Evolutionary conservation across 2,797 vertebrate genomes (phyloP).

Genomic region (Simalia tracyae): DNA sequence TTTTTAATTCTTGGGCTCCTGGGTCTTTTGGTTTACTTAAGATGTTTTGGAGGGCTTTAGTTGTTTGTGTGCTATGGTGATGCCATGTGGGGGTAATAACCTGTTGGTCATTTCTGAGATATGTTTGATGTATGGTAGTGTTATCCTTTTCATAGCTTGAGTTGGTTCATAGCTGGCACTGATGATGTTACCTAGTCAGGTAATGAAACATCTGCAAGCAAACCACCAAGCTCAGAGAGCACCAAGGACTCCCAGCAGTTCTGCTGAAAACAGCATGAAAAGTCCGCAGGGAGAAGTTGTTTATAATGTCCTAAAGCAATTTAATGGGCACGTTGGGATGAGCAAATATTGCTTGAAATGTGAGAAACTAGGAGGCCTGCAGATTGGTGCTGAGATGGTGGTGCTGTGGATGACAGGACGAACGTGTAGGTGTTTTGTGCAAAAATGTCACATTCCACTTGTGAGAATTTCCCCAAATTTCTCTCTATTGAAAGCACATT

Average conservation of each 20-base stretch:
- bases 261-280: not conserved
- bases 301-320: not conserved
- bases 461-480: not conserved
- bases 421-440: not conserved
- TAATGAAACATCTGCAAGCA: too few relatives aligned
- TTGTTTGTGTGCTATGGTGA: too few relatives aligned
- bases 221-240: too few relatives aligned
- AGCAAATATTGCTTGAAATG: not conserved
- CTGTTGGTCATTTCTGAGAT: too few relatives aligned
- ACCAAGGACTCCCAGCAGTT: not conserved
- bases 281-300: not conserved
- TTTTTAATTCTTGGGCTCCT: too few relatives aligned
- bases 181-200: too few relatives aligned
- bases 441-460: not conserved
- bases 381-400: not conserved
- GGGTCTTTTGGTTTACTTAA: too few relatives aligned
- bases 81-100: too few relatives aligned
- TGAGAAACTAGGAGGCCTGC: not conserved
- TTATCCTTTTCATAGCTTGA: too few relatives aligned
- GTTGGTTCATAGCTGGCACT: too few relatives aligned
- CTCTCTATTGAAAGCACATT: not conserved
- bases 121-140: too few relatives aligned
- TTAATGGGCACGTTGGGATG: not conserved
- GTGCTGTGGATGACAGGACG: not conserved
- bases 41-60: too few relatives aligned